Percentiles rank a stretch among this genome's conserved stretches.
Conservation (phyloP, 1,140 invertebrate species). For the Drosophila yakuba region DNA sequence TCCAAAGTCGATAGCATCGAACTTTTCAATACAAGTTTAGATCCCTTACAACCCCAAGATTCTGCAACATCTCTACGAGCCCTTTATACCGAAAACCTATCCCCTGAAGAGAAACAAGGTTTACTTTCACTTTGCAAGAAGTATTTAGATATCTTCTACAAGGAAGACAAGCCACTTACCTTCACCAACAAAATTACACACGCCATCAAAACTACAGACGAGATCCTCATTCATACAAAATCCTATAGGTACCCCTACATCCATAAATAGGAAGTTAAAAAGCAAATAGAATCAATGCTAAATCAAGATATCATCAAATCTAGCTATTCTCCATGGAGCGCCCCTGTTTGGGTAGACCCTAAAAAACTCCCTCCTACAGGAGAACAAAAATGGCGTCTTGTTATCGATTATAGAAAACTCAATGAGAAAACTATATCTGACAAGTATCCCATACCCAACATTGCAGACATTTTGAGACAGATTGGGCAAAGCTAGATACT, state of each 20-base stretch:
- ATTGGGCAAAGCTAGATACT: too few species aligned
- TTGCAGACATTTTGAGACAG: too few species aligned
- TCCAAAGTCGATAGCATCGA: too few species aligned
- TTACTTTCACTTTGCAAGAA: conserved; percentile 6
- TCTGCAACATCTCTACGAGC: background rate
- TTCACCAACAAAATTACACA: conserved; percentile 15
- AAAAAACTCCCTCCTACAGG: conserved; percentile 2
- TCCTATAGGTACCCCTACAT: conserved; percentile 24
- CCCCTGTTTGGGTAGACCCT: conserved; percentile 13
- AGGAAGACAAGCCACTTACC: background rate
- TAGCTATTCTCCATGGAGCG: conserved; percentile 22
- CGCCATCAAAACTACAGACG: conserved; percentile 18
- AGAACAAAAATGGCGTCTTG: conserved; percentile 16
- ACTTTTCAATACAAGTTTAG: background rate
- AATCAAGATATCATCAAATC: conserved; percentile 15
- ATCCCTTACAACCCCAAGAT: background rate
- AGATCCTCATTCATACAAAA: conserved; percentile 19
- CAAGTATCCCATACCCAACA: too few species aligned
- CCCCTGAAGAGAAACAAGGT: background rate
- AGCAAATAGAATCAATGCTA: conserved; percentile 23
- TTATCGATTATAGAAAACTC: conserved; percentile 21
- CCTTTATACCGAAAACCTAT: too few species aligned
- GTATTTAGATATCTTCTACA: conserved; percentile 1
- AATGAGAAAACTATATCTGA: conserved; percentile 7
- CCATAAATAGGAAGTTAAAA: conserved; percentile 20